Evolutionary conservation across 1,140 invertebrate genomes (phyloP), one percentile per base, ranked within the genome.

Genomic region (Heliconius himera): DNA sequence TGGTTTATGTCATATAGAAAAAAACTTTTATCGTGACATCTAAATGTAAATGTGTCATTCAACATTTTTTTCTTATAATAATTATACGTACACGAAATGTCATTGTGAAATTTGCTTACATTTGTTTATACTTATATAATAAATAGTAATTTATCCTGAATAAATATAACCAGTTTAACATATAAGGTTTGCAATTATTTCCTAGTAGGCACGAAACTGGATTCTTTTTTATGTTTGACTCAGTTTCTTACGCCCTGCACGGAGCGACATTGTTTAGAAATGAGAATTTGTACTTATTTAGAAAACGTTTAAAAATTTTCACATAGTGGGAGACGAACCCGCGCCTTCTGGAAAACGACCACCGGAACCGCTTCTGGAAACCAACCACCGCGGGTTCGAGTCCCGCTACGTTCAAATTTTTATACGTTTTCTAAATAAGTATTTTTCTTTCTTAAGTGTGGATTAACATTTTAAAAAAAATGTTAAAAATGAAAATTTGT

Each of bases 101-200:
- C 8, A 60, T 60, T 60, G n/a, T 60, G n/a, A 2, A 60, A 60
- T 60, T 60, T 3, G n/a, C n/a, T 20, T 60, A 60, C 20, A 9
- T 66, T 26, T 66, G 60, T 29, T 66, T 66, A 66, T 22, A 54
- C 13, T 3, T 46, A 46, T 76, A 76, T 46, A 22, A 76, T 51
- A 56, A 78, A 74, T 36, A 46, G 22, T 70, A 70, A 74, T 51
- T n/a, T 56, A 72, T 74, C 41, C 66, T 70, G 56, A 79, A 41
- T 74, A 66, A 74, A 66, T 38, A 36, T 41, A 74, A 79, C 77
- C 72, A 51, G 77, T 79, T 79, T 18, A 13, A 74, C 16, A 41
- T 26, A 74, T 78, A 78, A 56, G 49, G 70, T 8, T 18, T 18
- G 41, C 29, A 54, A 74, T 70, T 51, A 60, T 74, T 79, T 79